Evolutionary conservation across 2,797 vertebrate species (phyloP).

Genomic region (Miichthys miiuy): DNA sequence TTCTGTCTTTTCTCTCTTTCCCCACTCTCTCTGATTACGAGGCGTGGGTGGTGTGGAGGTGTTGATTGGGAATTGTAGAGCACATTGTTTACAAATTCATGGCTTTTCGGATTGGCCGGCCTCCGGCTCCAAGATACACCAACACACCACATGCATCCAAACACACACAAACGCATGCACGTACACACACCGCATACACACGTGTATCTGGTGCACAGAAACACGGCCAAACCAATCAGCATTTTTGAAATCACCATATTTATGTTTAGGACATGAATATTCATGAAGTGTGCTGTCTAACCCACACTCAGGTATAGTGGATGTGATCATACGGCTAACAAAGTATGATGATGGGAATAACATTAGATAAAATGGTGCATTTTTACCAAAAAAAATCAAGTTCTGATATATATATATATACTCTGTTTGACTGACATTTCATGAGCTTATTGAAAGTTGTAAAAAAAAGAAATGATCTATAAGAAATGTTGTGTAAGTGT

Average conservation of each 20-base stretch:
- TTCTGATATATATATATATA: neutral
- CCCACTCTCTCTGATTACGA: slow-evolving; percentile 75
- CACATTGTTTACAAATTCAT: slow-evolving; percentile 83
- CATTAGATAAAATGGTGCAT: neutral
- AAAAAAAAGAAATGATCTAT: neutral
- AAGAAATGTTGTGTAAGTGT: neutral
- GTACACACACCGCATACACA: slow-evolving; percentile 16
- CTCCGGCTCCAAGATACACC: slow-evolving; percentile 56
- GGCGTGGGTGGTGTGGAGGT: slow-evolving; percentile 76
- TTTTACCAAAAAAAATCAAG: neutral
- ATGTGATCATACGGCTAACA: slow-evolving; percentile 5
- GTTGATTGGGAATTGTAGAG: slow-evolving; percentile 84
- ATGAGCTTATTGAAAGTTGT: neutral
- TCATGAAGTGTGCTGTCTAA: slow-evolving; percentile 15
- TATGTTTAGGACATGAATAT: slow-evolving; percentile 50
- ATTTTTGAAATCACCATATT: slow-evolving; percentile 63
- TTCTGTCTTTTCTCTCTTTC: slow-evolving; percentile 48
- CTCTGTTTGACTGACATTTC: neutral
- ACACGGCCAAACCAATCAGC: slow-evolving; percentile 51
- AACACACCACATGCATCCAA: slow-evolving; percentile 6
- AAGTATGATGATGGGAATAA: slow-evolving; percentile 2
- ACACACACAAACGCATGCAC: slow-evolving; percentile 2
- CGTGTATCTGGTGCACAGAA: slow-evolving; percentile 33
- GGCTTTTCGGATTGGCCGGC: slow-evolving; percentile 73
- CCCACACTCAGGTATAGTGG: slow-evolving; percentile 28